Base-by-base conservation (phyloP, 2,113 vertebrate genomes). In the Geococcyx californianus region DNA sequence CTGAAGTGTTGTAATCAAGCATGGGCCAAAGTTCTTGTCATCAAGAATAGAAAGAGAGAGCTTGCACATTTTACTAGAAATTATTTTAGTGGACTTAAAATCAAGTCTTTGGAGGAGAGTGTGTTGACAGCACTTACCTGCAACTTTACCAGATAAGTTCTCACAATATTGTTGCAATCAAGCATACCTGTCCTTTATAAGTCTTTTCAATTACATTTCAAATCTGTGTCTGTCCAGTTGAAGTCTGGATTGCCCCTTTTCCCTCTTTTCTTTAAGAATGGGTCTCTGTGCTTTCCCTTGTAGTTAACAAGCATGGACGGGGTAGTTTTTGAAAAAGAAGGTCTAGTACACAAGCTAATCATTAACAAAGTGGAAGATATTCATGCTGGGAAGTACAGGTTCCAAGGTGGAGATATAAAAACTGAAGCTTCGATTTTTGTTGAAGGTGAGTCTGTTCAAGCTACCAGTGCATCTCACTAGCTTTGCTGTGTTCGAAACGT, bases 351-450 rank as follows among this genome's bases (percentile, higher is more conserved):
- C 82, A 98, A 98, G 92, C 95, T 99, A 12, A 87, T 97, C 16
- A 95, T 99, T 47, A 90, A 97, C 87, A 97, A 95, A 9, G 98
- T 97, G 40, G 98, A 97, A 73, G 98, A 98, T 31, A 96, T 98
- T 8, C 98, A 99, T 83, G 88, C 97, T 58, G 99, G 98, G 77
- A 99, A 97, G 94, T 99, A 99, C 90, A 95, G 96, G 76, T 99
- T 98, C 96, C 98, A 98, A 84, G 98, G 98, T 12, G 98, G 98
- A 68, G 96, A 94, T 44, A 25, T 95, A 13, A 95, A 94, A 95
- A 97, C 96, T 16, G 96, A 96, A 87, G 97, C 95, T 86, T 92
- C 90, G 6, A 25, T 97, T 94, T 96, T 97, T 94, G 82, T 97
- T 70, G 96, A 97, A 96, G 97, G 97, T 95, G 81, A 96, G 95